These are phyloP conservation scores for Dicyrtoma fusca DNA, from an alignment of 2,888 invertebrate genomes.

Conservation along the genomic window DNA sequence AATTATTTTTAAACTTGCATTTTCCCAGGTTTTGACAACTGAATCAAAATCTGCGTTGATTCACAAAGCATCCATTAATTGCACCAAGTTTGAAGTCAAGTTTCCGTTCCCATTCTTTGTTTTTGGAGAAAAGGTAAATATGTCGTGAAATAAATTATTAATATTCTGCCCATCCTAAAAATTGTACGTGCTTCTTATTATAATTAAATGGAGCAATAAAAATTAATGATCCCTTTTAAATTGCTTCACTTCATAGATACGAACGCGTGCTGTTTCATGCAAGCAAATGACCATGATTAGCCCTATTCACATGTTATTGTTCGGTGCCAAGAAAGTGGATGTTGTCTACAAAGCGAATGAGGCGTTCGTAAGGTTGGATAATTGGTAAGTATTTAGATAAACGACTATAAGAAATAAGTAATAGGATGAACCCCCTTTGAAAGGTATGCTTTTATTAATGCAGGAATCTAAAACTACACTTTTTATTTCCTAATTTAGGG, in stretches of 20 bases:
- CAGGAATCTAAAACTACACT: too few relatives aligned
- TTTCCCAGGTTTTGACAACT: constrained; percentile 77
- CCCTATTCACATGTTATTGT: constrained; percentile 87
- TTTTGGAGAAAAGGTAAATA: constrained; percentile 86
- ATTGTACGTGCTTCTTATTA: too few relatives aligned
- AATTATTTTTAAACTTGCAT: too few relatives aligned
- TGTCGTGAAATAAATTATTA: constrained; percentile 27
- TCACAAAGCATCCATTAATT: constrained; percentile 96
- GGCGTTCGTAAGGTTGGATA: constrained; percentile 74
- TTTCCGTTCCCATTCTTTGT: constrained; percentile 96
- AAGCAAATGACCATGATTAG: constrained; percentile 97
- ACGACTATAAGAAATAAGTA: neutral
- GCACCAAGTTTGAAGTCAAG: constrained; percentile 76
- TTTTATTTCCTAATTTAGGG: constrained; percentile 61
- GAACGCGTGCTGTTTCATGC: constrained; percentile 92
- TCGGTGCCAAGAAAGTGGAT: constrained; percentile 87
- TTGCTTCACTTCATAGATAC: constrained; percentile 65
- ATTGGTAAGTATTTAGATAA: constrained; percentile 68
- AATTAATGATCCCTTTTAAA: neutral
- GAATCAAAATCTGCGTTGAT: constrained; percentile 93
- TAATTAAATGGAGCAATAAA: too few relatives aligned
- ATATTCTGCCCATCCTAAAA: too few relatives aligned
- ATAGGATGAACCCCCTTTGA: too few relatives aligned
- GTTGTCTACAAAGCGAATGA: constrained; percentile 66
- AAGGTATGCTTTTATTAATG: too few relatives aligned